These are phyloP conservation scores for Propithecus deckenii DNA, from an alignment of 2,797 vertebrate genomes.

Conservation along the genomic window DNA sequence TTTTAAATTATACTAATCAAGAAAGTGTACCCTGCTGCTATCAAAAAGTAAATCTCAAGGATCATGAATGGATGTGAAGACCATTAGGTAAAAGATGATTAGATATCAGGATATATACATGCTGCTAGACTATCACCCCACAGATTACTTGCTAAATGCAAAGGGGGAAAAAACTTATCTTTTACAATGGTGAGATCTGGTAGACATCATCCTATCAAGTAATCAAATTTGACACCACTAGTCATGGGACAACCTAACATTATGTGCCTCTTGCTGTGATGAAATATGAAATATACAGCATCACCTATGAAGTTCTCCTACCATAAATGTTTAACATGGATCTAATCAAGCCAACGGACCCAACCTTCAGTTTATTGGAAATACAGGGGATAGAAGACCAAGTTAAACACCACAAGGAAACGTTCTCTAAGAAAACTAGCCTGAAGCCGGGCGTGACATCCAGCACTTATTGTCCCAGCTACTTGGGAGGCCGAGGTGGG, in stretches of 20 bases:
- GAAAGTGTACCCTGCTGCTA: background rate
- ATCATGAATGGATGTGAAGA: constrained; percentile 34
- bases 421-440: constrained; percentile 11
- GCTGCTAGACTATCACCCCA: background rate
- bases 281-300: background rate
- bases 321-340: constrained; percentile 12
- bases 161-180: background rate
- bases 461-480: too few species aligned
- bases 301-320: background rate
- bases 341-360: constrained; percentile 34
- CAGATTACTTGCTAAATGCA: constrained; percentile 39
- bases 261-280: background rate
- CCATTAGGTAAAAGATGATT: constrained; percentile 27
- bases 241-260: background rate
- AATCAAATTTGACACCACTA: background rate
- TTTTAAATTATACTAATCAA: constrained; percentile 38
- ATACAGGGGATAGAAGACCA: background rate
- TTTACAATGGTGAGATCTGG: background rate
- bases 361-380: constrained; percentile 35
- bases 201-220: background rate
- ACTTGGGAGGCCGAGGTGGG: background rate
- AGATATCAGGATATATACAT: background rate
- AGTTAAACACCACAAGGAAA: background rate
- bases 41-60: constrained; percentile 42
- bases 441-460: background rate